Conservation (phyloP, 1,140 invertebrate genomes). For the Rhizoglyphus robini region DNA sequence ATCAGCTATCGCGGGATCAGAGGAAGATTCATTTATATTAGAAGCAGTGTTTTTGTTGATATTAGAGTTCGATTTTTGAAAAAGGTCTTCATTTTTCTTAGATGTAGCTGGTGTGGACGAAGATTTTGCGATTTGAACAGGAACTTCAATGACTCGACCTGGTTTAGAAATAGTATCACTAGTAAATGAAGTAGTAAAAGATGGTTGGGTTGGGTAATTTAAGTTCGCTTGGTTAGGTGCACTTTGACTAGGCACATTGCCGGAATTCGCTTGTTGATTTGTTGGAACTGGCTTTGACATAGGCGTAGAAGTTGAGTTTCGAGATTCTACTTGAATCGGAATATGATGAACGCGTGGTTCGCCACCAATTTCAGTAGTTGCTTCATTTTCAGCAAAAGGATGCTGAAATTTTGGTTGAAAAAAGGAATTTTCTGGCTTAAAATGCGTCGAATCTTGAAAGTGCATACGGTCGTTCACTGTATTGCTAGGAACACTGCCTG, state of each 20-base stretch:
- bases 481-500: not conserved
- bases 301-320: slow-evolving; percentile 28
- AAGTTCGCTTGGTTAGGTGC: not conserved
- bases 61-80: not conserved
- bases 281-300: not conserved
- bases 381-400: not conserved
- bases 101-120: not conserved
- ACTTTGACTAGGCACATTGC: not conserved
- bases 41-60: not conserved
- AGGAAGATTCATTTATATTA: slow-evolving; percentile 3
- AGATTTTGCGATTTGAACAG: slow-evolving; percentile 11
- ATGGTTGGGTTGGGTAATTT: not conserved
- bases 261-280: not conserved
- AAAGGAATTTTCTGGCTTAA: slow-evolving; percentile 11
- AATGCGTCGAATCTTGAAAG: not conserved
- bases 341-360: slow-evolving; percentile 51
- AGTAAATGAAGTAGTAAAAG: not conserved
- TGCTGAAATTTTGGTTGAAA: slow-evolving; percentile 5
- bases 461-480: not conserved
- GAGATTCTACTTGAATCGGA: slow-evolving; percentile 69
- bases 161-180: not conserved
- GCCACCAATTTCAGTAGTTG: not conserved
- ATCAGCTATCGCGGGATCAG: slow-evolving; percentile 10
- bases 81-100: not conserved
- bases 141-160: not conserved